A percentile compares a stretch with the other conserved stretches of the same genome.
Evolutionary conservation across 2,113 vertebrate species (phyloP).

Genomic region (Daubentonia madagascariensis): DNA sequence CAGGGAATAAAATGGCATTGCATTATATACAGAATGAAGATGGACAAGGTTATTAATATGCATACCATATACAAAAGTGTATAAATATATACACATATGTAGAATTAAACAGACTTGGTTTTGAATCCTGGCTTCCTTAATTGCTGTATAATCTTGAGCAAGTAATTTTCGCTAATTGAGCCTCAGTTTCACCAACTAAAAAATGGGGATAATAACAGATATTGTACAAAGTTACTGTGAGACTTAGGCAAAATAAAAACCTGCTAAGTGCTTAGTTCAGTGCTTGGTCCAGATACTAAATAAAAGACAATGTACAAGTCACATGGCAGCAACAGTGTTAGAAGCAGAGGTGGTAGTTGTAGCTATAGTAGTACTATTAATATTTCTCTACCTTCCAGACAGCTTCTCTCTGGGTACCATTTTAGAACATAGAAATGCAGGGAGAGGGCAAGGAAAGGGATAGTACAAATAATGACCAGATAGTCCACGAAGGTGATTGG

Average conservation of each 20-base stretch:
- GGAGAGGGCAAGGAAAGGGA: too few relatives aligned
- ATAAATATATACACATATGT: background rate
- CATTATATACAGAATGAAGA: background rate
- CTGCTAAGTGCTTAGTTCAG: rapidly evolving
- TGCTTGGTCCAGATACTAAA: background rate
- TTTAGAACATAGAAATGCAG: background rate
- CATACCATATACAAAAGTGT: background rate
- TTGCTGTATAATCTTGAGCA: background rate
- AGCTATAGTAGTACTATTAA: rapidly evolving
- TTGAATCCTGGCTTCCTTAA: background rate
- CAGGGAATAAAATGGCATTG: background rate
- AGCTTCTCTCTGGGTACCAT: background rate
- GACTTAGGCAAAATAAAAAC: background rate
- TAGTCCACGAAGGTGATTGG: rapidly evolving
- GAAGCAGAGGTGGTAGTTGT: background rate
- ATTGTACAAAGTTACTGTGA: background rate
- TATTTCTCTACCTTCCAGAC: background rate
- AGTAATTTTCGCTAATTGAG: background rate
- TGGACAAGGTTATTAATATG: background rate
- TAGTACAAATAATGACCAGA: background rate
- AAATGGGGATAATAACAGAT: background rate
- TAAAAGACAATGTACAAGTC: background rate
- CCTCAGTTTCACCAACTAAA: background rate
- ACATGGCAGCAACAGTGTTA: background rate
- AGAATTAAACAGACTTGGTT: background rate